Percentiles rank a stretch among this genome's conserved stretches.
These are phyloP conservation scores for Fabriciana adippe DNA, from an alignment of 2,888 invertebrate genomes.

Conservation along the genomic window DNA sequence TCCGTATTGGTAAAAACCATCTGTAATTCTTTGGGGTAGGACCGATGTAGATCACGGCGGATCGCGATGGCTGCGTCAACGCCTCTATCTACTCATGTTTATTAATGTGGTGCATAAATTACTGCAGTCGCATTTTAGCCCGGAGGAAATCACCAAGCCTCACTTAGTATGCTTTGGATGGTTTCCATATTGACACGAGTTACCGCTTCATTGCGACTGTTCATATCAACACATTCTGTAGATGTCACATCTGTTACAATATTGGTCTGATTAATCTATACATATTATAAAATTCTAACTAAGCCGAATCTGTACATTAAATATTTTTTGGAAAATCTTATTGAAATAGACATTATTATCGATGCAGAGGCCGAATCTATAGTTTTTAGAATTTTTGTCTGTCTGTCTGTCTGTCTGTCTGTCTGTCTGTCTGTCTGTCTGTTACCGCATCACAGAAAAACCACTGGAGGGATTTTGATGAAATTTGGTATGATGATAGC, in stretches of 20 bases:
- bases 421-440: no score
- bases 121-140: constrained; percentile 60
- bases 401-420: no score
- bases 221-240: constrained; percentile 15
- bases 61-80: constrained; percentile 46
- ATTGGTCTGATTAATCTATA: no score
- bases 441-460: no score
- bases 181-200: constrained; percentile 49
- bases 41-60: constrained; percentile 26
- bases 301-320: no score
- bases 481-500: no score
- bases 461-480: no score
- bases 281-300: no score
- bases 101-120: constrained; percentile 68
- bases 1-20: constrained; percentile 9
- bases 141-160: constrained; percentile 56
- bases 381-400: no score
- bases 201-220: constrained; percentile 22
- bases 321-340: no score
- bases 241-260: neutral
- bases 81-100: constrained; percentile 65
- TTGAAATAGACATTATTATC: no score
- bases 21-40: constrained; percentile 15
- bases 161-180: constrained; percentile 52
- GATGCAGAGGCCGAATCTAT: no score